A percentile compares a stretch with the other conserved stretches of the same genome.
These are phyloP conservation scores for Lepidurus arcticus DNA, from an alignment of 1,140 invertebrate genomes.

Conservation along the genomic window DNA sequence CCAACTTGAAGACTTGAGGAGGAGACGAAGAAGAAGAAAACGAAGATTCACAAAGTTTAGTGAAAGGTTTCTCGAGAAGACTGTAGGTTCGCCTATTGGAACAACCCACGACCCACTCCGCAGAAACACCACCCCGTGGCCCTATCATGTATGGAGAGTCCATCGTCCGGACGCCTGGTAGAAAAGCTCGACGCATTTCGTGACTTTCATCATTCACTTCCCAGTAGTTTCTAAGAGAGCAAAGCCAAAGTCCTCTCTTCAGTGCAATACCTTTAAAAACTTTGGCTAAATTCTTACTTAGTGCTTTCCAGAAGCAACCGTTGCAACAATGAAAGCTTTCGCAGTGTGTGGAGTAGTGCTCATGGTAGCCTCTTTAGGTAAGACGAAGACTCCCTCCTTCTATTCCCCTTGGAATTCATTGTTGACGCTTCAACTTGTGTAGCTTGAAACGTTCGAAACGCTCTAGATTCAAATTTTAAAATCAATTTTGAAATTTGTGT, in stretches of 20 bases:
- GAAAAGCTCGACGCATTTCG: constrained; percentile 1
- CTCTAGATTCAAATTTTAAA: too few relatives aligned
- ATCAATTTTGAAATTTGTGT: too few relatives aligned
- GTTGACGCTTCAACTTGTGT: not conserved
- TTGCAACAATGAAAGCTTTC: constrained; percentile 12
- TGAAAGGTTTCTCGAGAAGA: not conserved
- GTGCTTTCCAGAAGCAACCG: not conserved
- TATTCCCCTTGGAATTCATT: not conserved
- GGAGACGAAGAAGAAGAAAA: not conserved
- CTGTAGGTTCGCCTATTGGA: not conserved
- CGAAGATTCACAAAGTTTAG: not conserved
- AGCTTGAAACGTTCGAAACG: too few relatives aligned
- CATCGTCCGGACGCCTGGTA: constrained; percentile 12
- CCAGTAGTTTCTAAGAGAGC: not conserved
- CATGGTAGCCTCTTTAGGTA: constrained; percentile 14
- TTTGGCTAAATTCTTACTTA: too few relatives aligned
- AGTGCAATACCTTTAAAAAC: not conserved
- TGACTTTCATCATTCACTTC: constrained; percentile 22
- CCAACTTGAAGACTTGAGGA: not conserved
- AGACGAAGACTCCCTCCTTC: not conserved
- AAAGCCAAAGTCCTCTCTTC: not conserved
- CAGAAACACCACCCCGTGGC: not conserved
- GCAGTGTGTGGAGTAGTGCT: constrained; percentile 21
- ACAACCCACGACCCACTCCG: not conserved
- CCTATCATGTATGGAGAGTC: not conserved